Evolutionary conservation across 2,888 invertebrate species (phyloP), one percentile per base, ranked within the genome.

Genomic region (Drosophila prostipennis): DNA sequence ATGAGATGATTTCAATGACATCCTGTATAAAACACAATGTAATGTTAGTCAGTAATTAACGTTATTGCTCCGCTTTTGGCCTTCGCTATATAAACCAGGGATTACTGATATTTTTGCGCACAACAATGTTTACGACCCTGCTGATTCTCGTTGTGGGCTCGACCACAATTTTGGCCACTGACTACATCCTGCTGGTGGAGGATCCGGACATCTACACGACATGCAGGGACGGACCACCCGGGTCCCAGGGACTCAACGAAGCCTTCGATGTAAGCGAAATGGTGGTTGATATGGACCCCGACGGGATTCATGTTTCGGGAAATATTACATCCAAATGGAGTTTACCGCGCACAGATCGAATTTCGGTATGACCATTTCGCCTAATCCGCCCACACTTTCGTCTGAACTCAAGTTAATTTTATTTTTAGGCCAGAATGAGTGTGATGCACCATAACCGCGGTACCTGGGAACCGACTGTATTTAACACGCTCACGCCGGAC

Each of bases 381-480:
- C 6, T 3, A 0, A 19, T 2, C 4, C 11, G 5, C 11, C 11
- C 10, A 2, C 11, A 2, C 2, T 42, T n/a, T 2, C 2, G 10
- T 0, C 19, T 6, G 29, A 2, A 26, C 6, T n/a, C 2, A 14
- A 13, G n/a, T 3, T 4, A 2, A 4, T 10, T 10, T 29, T 14
- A 29, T n/a, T 16, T 48, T 1, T 2, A 48, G 48, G 48, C 16
- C 13, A 48, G 16, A 13, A 16, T 48, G 32, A 48, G 11, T 34
- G 13, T 48, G 3, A 0, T 48, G 11, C 48, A 34, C 48, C 32
- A 13, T 8, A 48, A 48, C 23, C 48, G 48, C 48, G 48, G 48
- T 4, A 48, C 0, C 16, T 48, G 48, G 48, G 48, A 32, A 10
- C 48, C 48, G 34, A 48, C 48, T 6, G 16, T 48, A 32, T 48